A percentile compares a stretch with the other conserved stretches of the same genome.
phyloP scores from a whole-genome alignment of 1,140 invertebrate genomes.

The Orchestia grillus region DNA sequence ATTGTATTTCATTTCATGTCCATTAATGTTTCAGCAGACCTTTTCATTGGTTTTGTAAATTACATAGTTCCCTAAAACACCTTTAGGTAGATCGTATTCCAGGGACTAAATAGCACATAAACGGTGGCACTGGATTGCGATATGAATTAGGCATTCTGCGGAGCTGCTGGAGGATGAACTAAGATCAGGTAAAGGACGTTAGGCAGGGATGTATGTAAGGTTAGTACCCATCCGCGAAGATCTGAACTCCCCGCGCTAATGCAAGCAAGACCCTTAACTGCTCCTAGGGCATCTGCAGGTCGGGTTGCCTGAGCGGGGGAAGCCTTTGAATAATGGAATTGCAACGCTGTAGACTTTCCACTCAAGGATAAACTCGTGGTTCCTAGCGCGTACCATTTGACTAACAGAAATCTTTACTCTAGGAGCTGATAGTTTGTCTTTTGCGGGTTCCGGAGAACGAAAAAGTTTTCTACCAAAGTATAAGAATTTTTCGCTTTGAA shows the following conservation, averaged over 20 bases:
- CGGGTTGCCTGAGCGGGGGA: background rate
- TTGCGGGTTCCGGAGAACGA: background rate
- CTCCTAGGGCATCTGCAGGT: conserved; percentile 4
- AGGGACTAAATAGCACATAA: background rate
- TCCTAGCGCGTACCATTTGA: background rate
- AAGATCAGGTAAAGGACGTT: background rate
- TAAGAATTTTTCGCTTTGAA: background rate
- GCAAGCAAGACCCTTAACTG: conserved; percentile 18
- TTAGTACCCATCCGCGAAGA: conserved; percentile 8
- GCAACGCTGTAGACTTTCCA: background rate
- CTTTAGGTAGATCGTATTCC: background rate
- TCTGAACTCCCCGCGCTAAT: background rate
- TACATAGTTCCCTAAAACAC: background rate
- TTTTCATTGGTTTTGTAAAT: too few relatives aligned
- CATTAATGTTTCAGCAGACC: too few relatives aligned
- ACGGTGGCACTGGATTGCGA: background rate
- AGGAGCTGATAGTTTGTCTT: background rate
- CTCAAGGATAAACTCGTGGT: background rate
- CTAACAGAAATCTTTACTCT: background rate
- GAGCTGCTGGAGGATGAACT: background rate
- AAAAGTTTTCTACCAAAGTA: background rate
- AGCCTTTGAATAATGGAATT: conserved; percentile 36
- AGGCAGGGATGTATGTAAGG: background rate
- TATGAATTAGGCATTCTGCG: background rate
- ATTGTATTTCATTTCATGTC: too few relatives aligned